A percentile compares a stretch with the other conserved stretches of the same genome.
These are phyloP conservation scores for Myathropa florea DNA, from an alignment of 2,888 invertebrate genomes.

Conservation along the genomic window DNA sequence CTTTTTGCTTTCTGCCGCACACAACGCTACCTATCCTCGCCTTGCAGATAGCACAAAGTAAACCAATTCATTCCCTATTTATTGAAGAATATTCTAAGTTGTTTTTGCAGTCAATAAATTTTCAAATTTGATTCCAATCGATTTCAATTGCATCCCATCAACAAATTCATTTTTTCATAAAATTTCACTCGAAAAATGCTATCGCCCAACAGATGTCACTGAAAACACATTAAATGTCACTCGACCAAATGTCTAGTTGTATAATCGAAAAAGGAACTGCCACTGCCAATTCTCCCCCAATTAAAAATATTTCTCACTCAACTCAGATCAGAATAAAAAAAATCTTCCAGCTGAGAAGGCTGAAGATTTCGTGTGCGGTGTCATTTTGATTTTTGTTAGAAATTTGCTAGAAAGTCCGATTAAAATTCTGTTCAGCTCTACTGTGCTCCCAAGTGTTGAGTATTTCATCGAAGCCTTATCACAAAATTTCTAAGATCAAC, in stretches of 20 bases:
- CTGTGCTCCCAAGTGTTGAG: slow-evolving; percentile 46
- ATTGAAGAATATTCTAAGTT: background rate
- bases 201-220: slow-evolving; percentile 20
- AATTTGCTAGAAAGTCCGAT: slow-evolving; percentile 16
- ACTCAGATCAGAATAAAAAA: slow-evolving; percentile 75
- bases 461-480: slow-evolving; percentile 25
- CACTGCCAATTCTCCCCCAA: slow-evolving; percentile 3
- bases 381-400: slow-evolving; percentile 36
- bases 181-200: background rate
- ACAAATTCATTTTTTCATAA: background rate
- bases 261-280: slow-evolving; percentile 41
- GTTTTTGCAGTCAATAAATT: background rate
- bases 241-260: slow-evolving; percentile 31
- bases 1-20: background rate
- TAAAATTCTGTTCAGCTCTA: slow-evolving; percentile 3
- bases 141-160: background rate
- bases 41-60: background rate
- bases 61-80: too few species aligned
- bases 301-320: slow-evolving; percentile 42
- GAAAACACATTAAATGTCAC: background rate
- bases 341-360: slow-evolving; percentile 81
- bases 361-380: slow-evolving; percentile 77
- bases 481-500: slow-evolving; percentile 62
- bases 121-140: background rate
- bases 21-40: background rate